Evolutionary conservation across 2,797 vertebrate species (phyloP).

Genomic region (Micrastur ruficollis): DNA sequence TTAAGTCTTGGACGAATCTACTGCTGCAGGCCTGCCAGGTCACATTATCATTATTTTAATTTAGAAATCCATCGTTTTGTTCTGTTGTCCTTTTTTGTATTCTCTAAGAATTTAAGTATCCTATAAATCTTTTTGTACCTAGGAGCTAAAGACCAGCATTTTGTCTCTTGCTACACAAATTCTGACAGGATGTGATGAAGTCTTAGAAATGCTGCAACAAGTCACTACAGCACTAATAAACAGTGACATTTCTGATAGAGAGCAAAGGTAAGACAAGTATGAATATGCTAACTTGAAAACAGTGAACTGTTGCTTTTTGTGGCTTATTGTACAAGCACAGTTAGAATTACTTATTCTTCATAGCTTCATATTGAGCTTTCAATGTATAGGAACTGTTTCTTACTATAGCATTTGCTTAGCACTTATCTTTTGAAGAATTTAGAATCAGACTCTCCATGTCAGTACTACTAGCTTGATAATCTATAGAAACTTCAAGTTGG

Average conservation of each 20-base stretch:
- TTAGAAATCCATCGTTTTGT: slow-evolving; percentile 59
- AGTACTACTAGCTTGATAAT: not conserved
- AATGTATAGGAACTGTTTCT: not conserved
- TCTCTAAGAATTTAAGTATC: slow-evolving; percentile 15
- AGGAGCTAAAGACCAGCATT: slow-evolving; percentile 96
- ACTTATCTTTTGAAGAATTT: not conserved
- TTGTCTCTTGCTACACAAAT: slow-evolving; percentile 94
- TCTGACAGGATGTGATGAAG: slow-evolving; percentile 95
- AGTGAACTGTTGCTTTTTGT: not conserved
- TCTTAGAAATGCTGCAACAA: slow-evolving; percentile 95
- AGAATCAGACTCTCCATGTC: not conserved
- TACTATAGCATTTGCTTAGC: not conserved
- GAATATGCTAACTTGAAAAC: not conserved
- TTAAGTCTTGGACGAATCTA: slow-evolving; percentile 62
- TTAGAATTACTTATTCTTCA: not conserved
- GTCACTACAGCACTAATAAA: slow-evolving; percentile 96
- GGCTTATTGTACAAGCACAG: not conserved
- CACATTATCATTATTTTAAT: slow-evolving; percentile 61
- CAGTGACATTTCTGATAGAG: slow-evolving; percentile 89
- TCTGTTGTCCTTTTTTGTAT: not conserved
- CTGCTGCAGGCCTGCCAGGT: slow-evolving; percentile 68
- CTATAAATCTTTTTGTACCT: slow-evolving; percentile 34
- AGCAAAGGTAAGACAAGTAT: slow-evolving; percentile 83
- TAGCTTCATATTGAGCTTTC: not conserved
- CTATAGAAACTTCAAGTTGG: not conserved